Percentiles rank a stretch among this genome's conserved stretches.
Conservation (phyloP, 2,797 vertebrate genomes). For the Podarcis lilfordi region DNA sequence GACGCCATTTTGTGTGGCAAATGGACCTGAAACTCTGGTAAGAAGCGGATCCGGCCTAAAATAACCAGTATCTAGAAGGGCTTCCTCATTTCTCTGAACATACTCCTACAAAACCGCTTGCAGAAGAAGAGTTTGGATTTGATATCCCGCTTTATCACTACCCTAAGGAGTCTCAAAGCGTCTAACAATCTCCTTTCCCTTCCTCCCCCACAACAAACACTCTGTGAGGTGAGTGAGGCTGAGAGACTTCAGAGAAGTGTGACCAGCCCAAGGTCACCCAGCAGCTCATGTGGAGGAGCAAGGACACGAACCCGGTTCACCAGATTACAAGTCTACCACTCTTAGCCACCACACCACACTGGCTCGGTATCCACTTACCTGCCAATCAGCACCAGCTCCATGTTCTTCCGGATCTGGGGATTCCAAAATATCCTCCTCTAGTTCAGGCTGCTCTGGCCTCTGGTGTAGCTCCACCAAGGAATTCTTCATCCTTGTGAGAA, state of each 20-base stretch:
- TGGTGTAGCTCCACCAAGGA: constrained; percentile 73
- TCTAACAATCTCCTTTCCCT: too few species aligned
- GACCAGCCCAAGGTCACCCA: too few species aligned
- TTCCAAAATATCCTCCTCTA: constrained; percentile 48
- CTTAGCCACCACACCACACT: too few species aligned
- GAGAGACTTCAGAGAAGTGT: too few species aligned
- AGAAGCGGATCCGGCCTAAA: background rate
- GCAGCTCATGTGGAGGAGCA: too few species aligned
- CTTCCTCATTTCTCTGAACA: too few species aligned
- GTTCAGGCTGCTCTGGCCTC: constrained; percentile 58
- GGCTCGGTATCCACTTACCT: constrained; percentile 63
- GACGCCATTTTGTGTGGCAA: background rate
- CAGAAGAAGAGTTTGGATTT: background rate
- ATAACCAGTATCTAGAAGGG: background rate
- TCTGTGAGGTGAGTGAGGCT: too few species aligned
- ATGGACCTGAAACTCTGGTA: background rate
- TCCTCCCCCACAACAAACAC: too few species aligned
- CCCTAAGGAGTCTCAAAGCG: too few species aligned
- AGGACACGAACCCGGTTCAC: too few species aligned
- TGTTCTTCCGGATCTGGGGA: constrained; percentile 45
- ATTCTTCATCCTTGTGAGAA: constrained; percentile 69
- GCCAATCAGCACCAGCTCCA: constrained; percentile 55
- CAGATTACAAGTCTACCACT: too few species aligned
- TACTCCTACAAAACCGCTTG: background rate
- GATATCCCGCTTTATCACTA: too few species aligned